Evolutionary conservation across 2,888 invertebrate species (phyloP).

Genomic region (Colletes collaris): DNA sequence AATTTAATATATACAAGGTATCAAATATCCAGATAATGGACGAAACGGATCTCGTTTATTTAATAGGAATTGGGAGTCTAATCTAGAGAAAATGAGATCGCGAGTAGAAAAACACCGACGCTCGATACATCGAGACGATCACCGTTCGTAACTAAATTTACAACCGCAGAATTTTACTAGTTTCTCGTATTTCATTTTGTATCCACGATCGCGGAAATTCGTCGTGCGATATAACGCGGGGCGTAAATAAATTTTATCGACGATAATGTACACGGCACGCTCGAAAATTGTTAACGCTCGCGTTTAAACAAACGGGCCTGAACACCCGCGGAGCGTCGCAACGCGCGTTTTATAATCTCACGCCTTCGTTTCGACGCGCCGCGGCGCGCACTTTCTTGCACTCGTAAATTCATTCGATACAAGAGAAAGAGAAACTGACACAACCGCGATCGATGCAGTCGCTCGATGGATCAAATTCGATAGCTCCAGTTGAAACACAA

Average conservation of each 20-base stretch:
- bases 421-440: slow-evolving; percentile 36
- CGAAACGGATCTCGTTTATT: too few relatives aligned
- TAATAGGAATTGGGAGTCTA: too few relatives aligned
- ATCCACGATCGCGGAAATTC: background rate
- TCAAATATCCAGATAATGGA: background rate
- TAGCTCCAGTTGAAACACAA: slow-evolving; percentile 67
- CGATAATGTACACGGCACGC: background rate
- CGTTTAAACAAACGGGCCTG: background rate
- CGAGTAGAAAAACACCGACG: background rate
- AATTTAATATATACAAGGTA: background rate
- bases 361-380: background rate
- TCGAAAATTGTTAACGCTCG: background rate
- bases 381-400: slow-evolving; percentile 2
- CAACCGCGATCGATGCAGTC: slow-evolving; percentile 62
- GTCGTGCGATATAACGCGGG: background rate
- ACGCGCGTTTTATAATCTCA: slow-evolving; percentile 6
- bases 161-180: background rate
- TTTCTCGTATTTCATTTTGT: slow-evolving; percentile 22
- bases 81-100: background rate
- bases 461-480: slow-evolving; percentile 68
- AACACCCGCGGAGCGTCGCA: slow-evolving; percentile 21
- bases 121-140: background rate
- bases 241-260: slow-evolving; percentile 1
- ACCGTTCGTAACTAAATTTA: background rate
- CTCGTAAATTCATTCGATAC: slow-evolving; percentile 2